Evolutionary conservation across 2,888 invertebrate genomes (phyloP), one percentile per base, ranked within the genome.

Genomic region (Lutraria lutraria): DNA sequence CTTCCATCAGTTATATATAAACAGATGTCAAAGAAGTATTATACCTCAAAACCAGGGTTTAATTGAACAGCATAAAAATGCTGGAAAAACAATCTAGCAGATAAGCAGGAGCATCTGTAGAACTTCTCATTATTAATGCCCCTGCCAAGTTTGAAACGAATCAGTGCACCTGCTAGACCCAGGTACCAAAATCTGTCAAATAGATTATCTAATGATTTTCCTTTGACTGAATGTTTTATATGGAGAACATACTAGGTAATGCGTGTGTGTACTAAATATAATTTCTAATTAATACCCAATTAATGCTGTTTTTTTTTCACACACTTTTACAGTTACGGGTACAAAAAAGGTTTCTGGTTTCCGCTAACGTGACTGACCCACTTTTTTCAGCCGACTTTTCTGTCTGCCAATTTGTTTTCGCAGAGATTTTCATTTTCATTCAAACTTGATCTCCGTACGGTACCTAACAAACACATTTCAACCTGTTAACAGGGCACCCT

Each of bases 81-180:
- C 63, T 68, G 63, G 63, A 68, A 68, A 25, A 8, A 68, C 63
- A 68, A 68, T 68, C 25, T 25, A 25, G 25, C 12, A 68, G 63
- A 68, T 68, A 68, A 68, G 25, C 25, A 25, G n/a, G 63, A 25
- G 63, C 63, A 68, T 68, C 63, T 68, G 63, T 68, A 25, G 0
- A 68, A 68, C 25, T 10, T 68, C 25, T 68, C 12, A 76, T 34
- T 76, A 31, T 76, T 31, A 31, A 76, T 16, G 15, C 15, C 34
- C 25, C 25, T 76, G 76, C 76, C 76, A 76, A 76, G 76, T 76
- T 76, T 76, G 76, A 3, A 31, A 76, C 31, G 34, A 34, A 76
- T 76, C 29, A 13, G 31, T 76, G 13, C 76, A 76, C 34, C 29
- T 34, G 29, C 31, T n/a, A 25, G 31, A 76, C 16, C 16, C 76